Evolutionary conservation across 2,113 vertebrate species (phyloP).

Genomic region (Mugil cephalus): DNA sequence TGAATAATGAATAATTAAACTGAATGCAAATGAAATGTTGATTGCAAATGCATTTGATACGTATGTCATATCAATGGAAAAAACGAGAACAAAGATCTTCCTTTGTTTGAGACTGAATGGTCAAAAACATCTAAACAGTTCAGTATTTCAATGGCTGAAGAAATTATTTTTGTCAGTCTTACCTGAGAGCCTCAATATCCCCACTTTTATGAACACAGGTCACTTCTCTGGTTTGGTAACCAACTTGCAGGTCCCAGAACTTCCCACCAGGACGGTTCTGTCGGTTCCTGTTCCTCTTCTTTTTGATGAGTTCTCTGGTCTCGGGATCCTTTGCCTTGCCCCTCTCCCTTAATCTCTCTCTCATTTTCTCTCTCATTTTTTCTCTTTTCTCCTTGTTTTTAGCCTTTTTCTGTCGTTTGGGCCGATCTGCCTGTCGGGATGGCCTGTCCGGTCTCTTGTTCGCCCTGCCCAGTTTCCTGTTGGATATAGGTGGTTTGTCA

Average conservation of each 20-base stretch:
- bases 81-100: no score
- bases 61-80: no score
- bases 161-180: conserved; percentile 44
- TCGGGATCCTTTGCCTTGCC: conserved; percentile 87
- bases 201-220: conserved; percentile 91
- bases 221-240: conserved; percentile 93
- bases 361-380: conserved; percentile 82
- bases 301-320: conserved; percentile 93
- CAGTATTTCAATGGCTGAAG: no score
- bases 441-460: conserved; percentile 77
- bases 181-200: conserved; percentile 88
- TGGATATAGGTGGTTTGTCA: conserved; percentile 52
- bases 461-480: conserved; percentile 55
- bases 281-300: conserved; percentile 92
- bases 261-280: conserved; percentile 93
- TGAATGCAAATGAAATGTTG: no score
- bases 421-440: conserved; percentile 80
- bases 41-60: no score
- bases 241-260: conserved; percentile 94
- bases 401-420: conserved; percentile 86
- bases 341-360: conserved; percentile 81
- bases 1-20: no score
- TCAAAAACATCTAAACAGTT: no score
- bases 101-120: no score
- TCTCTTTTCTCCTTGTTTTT: conserved; percentile 82